These are phyloP conservation scores for Grammomys surdaster DNA, from an alignment of 2,113 vertebrate species.

Conservation along the genomic window DNA sequence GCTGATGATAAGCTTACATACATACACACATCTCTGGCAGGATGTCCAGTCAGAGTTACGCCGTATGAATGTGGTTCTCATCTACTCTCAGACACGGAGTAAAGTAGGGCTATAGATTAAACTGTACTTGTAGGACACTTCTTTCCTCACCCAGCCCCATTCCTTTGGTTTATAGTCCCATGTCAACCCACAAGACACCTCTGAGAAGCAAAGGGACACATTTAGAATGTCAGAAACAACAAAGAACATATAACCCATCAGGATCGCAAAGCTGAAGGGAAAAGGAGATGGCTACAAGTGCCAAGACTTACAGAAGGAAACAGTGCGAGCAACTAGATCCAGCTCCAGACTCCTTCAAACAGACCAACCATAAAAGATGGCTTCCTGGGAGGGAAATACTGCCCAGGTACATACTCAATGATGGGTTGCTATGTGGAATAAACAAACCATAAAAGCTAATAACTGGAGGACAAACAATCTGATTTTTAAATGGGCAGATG, in stretches of 20 bases:
- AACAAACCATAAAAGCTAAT: not conserved
- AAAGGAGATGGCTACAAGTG: not conserved
- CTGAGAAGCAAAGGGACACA: not conserved
- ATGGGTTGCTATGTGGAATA: not conserved
- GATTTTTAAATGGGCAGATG: not conserved
- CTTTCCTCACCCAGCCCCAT: not conserved
- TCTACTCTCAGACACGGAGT: rapidly evolving
- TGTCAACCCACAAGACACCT: not conserved
- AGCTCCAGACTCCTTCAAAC: not conserved
- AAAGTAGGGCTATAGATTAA: not conserved
- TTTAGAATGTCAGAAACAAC: not conserved
- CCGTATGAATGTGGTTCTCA: rapidly evolving
- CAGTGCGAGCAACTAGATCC: not conserved
- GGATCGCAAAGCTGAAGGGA: not conserved
- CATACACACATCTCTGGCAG: not conserved
- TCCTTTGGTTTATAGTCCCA: not conserved
- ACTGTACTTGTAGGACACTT: not conserved
- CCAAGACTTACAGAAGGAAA: not conserved
- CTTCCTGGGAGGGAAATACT: not conserved
- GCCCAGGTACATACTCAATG: not conserved
- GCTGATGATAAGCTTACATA: not conserved
- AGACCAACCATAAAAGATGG: not conserved
- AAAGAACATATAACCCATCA: not conserved
- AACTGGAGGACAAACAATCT: not conserved
- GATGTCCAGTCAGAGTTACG: rapidly evolving